Conservation (phyloP, 1,140 invertebrate species). For the Ctenoplectra terminalis region DNA sequence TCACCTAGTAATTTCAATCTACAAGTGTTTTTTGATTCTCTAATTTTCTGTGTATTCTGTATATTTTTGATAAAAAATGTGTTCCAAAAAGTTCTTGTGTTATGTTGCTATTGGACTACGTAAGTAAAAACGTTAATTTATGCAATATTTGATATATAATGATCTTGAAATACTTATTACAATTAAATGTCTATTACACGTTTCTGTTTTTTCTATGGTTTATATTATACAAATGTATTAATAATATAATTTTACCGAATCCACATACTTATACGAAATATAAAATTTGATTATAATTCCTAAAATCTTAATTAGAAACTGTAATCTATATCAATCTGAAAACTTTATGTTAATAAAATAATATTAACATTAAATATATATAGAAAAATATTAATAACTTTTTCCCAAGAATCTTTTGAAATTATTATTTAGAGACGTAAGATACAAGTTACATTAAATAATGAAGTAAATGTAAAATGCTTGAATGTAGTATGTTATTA, state of each 20-base stretch:
- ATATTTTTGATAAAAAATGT: constrained; percentile 61
- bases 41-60: neutral
- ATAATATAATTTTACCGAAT: no score
- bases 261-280: no score
- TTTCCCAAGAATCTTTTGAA: neutral
- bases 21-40: neutral
- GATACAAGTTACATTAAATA: neutral
- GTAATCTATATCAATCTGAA: no score
- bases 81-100: constrained; percentile 68
- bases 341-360: neutral
- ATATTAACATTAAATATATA: neutral
- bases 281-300: no score
- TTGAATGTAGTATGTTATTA: neutral
- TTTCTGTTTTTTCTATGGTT: no score
- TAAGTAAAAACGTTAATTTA: constrained; percentile 70
- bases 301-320: no score
- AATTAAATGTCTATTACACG: neutral
- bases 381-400: neutral
- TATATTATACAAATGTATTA: neutral
- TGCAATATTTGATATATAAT: neutral
- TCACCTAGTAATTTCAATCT: neutral
- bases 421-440: neutral
- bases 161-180: neutral
- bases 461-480: neutral
- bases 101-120: constrained; percentile 75